Base-by-base conservation (phyloP, 2,113 vertebrate genomes). In the Perca flavescens region DNA sequence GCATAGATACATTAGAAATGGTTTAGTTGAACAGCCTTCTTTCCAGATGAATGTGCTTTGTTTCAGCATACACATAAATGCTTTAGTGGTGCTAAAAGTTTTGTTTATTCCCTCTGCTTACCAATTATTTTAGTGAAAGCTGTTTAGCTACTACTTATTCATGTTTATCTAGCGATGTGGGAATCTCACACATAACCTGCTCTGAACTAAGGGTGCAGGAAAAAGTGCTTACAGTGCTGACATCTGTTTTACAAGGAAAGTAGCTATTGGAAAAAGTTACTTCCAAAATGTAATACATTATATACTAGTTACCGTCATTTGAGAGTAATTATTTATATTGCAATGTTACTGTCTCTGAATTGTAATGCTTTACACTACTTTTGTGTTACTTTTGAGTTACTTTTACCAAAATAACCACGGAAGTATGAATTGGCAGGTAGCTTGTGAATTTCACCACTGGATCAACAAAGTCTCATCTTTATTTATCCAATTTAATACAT, bases 181-280 rank as follows among this genome's bases (percentile, higher is more conserved):
- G 15, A 64, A 70, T 12, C 17, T 74, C 68, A 63, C 25, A 68
- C 34, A 57, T n/a, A 12, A 34, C 74, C 34, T 57, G 5, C 31
- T 74, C 43, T 21, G 53, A 75, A 67, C 50, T 10, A 28, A 22
- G 10, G 25, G 46, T 69, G 21, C 17, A 68, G 31, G 17, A 74
- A 71, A 83, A 66, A 46, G 31, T 43, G 72, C 54, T 71, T 19
- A 5, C n/a, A 8, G 9, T 68, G 58, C 25, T 79, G 40, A 78
- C 52, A 74, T 47, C 47, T 28, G 40, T 74, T 75, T 62, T 66
- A 50, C 46, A 65, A 58, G 11, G 34, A 60, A 28, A 60, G 12
- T 12, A 34, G 10, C 60, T 40, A 14, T 40, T 77, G 68, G 67
- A 79, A 57, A 73, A 36, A 36, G 36, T 36, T 36, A 40, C 36